Evolutionary conservation across 2,113 vertebrate genomes (phyloP), one percentile per base, ranked within the genome.

Genomic region (Dicentrarchus labrax): DNA sequence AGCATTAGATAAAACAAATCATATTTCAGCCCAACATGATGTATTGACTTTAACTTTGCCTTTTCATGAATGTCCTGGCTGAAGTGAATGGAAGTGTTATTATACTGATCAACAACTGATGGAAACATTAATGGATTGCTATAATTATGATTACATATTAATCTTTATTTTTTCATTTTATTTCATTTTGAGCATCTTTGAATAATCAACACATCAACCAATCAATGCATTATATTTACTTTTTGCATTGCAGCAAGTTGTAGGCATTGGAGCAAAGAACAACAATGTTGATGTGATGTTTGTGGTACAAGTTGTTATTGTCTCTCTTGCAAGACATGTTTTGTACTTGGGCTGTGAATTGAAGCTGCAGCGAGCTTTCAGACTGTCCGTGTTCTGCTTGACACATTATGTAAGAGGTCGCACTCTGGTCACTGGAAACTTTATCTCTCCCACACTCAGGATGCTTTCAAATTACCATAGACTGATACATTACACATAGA

Each of bases 381-480:
- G 30, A 50, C 54, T 41, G 15, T 4, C 59, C 11, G 0, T 22
- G 54, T 53, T 65, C 41, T 67, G 19, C n/a, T 36, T 4, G 76
- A 70, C 76, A 69, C 65, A 43, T 92, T 90, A 91, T 79, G 59
- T 87, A 84, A 93, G 48, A 72, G 89, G 87, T 92, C 61, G 2
- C 39, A 4, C 67, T 45, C 41, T 72, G 88, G 82, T 60, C 88
- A 85, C 54, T 79, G 76, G 89, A 85, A 83, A 90, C 79, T 39
- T 86, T 81, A 89, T 90, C 78, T 76, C 43, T 7, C 60, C 60
- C 19, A 65, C 85, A 84, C 71, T 80, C 69, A n/a, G 56, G 70
- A 41, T 1, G 19, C 11, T 60, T 80, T 78, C 21, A 70, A 84
- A 62, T 60, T 1, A 80, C 39, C 45, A 60, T 17, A 73, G 69